Conservation (phyloP, 1,140 invertebrate species). For the Steinernema feltiae region DNA sequence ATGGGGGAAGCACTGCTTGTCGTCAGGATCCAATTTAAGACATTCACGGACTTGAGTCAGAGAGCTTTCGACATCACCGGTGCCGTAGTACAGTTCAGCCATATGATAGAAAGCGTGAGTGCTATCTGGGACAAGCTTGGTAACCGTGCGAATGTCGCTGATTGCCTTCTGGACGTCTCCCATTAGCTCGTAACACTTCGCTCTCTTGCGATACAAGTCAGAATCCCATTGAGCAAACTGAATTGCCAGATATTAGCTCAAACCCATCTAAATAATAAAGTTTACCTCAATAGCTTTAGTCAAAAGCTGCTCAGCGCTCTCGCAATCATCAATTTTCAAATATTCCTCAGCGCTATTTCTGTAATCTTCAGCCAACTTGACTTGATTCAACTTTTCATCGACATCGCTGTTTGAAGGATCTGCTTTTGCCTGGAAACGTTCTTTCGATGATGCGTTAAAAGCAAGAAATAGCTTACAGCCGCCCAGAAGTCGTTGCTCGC, state of each 20-base stretch:
- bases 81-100: slow-evolving; percentile 74
- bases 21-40: slow-evolving; percentile 92
- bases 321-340: slow-evolving; percentile 67
- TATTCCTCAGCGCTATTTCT: slow-evolving; percentile 64
- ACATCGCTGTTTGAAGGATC: slow-evolving; percentile 76
- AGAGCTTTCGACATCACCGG: slow-evolving; percentile 83
- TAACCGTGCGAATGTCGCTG: slow-evolving; percentile 78
- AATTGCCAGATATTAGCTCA: neutral
- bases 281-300: slow-evolving; percentile 71
- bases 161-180: slow-evolving; percentile 81
- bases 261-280: slow-evolving; percentile 17
- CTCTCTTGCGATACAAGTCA: slow-evolving; percentile 73
- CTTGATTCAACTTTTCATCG: slow-evolving; percentile 62
- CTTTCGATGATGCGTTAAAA: neutral
- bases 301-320: slow-evolving; percentile 68
- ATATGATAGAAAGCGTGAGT: slow-evolving; percentile 80
- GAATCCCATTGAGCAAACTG: slow-evolving; percentile 76
- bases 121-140: slow-evolving; percentile 82
- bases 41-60: slow-evolving; percentile 90
- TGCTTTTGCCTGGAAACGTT: slow-evolving; percentile 64
- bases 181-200: slow-evolving; percentile 73
- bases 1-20: slow-evolving; percentile 87
- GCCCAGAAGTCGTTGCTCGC: slow-evolving; percentile 69
- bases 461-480: slow-evolving; percentile 66
- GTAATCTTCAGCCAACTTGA: neutral